A percentile compares a stretch with the other conserved stretches of the same genome.
phyloP scores from a whole-genome alignment of 2,113 vertebrate species.

The Vidua macroura region DNA sequence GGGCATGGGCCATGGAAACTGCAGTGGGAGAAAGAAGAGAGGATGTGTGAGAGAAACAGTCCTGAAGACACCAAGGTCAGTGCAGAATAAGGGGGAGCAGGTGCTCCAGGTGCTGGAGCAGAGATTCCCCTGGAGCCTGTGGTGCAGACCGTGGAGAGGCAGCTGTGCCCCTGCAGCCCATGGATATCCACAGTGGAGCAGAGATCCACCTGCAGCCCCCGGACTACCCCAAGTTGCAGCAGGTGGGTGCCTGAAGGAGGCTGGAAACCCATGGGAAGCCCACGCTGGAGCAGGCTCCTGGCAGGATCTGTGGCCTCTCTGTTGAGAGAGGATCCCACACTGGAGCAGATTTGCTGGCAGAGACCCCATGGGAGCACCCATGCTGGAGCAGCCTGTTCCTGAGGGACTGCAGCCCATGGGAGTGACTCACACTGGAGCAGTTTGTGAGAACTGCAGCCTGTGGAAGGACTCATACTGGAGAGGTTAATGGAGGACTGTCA shows the following conservation, averaged over 20 bases:
- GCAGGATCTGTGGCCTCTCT: background rate
- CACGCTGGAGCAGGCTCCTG: background rate
- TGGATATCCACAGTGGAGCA: background rate
- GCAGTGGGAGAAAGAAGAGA: background rate
- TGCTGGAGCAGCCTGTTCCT: background rate
- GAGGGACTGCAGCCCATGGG: background rate
- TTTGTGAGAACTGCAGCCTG: background rate
- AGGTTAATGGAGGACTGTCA: background rate
- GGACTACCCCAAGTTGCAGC: background rate
- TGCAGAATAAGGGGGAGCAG: background rate
- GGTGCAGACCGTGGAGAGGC: background rate
- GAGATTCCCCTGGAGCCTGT: background rate
- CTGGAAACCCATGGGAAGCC: background rate
- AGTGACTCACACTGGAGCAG: background rate
- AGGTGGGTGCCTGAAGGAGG: background rate
- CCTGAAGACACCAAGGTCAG: background rate
- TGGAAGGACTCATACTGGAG: background rate
- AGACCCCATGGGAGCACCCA: background rate
- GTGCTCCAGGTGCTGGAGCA: no score
- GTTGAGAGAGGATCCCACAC: fast-evolving
- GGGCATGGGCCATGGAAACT: background rate
- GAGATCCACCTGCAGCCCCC: background rate
- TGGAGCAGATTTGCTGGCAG: background rate
- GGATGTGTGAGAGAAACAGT: background rate
- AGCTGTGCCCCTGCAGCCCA: background rate